These are phyloP conservation scores for Cosmia trapezina DNA, from an alignment of 2,888 invertebrate genomes.

Conservation along the genomic window DNA sequence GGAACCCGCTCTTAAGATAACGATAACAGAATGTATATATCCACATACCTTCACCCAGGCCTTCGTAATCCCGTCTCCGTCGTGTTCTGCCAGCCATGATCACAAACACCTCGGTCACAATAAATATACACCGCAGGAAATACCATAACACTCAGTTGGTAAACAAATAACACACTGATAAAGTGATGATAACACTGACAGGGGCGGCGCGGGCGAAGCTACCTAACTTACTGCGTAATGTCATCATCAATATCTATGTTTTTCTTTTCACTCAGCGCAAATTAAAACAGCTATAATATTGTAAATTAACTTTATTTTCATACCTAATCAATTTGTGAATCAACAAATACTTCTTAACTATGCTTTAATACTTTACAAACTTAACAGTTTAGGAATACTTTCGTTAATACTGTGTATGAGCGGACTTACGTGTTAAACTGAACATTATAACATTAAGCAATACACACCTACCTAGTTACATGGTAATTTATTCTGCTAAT, in stretches of 20 bases:
- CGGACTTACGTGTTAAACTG: not conserved
- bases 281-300: slow-evolving; percentile 32
- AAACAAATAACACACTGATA: slow-evolving; percentile 52
- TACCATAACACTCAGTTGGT: slow-evolving; percentile 44
- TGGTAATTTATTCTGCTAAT: slow-evolving; percentile 40
- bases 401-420: slow-evolving; percentile 29
- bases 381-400: slow-evolving; percentile 43
- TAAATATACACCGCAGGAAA: slow-evolving; percentile 3
- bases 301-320: slow-evolving; percentile 41
- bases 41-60: slow-evolving; percentile 65
- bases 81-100: slow-evolving; percentile 62
- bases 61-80: slow-evolving; percentile 67
- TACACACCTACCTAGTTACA: no score
- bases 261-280: slow-evolving; percentile 48
- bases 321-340: slow-evolving; percentile 17
- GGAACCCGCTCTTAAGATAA: slow-evolving; percentile 36
- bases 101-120: slow-evolving; percentile 24
- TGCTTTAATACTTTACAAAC: slow-evolving; percentile 40
- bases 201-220: slow-evolving; percentile 6
- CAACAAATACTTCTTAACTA: slow-evolving; percentile 12
- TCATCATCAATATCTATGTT: slow-evolving; percentile 38
- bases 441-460: slow-evolving; percentile 3
- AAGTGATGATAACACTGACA: slow-evolving; percentile 25
- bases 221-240: slow-evolving; percentile 14
- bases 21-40: not conserved